These are phyloP conservation scores for Mechanitis mazaeus DNA, from an alignment of 2,888 invertebrate species.

Conservation along the genomic window DNA sequence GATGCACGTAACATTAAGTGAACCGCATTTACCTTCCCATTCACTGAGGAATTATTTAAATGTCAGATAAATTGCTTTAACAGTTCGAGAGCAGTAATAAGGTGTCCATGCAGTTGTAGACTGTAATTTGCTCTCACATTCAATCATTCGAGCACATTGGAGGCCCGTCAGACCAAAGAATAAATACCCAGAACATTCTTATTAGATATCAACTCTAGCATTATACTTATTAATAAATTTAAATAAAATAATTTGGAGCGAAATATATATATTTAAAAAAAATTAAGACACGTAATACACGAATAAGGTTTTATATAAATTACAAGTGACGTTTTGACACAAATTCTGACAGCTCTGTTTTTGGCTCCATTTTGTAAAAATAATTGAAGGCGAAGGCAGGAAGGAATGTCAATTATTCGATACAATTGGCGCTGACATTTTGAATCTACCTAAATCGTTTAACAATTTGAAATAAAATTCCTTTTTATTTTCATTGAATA, in stretches of 20 bases:
- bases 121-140: constrained; percentile 71
- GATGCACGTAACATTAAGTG: constrained; percentile 50
- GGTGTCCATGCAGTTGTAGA: constrained; percentile 57
- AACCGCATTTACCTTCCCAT: constrained; percentile 60
- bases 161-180: constrained; percentile 40
- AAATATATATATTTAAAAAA: too few relatives aligned
- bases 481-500: neutral
- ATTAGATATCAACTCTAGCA: neutral
- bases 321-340: too few relatives aligned
- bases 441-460: too few relatives aligned
- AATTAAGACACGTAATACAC: too few relatives aligned
- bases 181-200: constrained; percentile 21
- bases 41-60: constrained; percentile 71
- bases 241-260: too few relatives aligned
- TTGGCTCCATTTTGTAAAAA: too few relatives aligned
- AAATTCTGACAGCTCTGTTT: too few relatives aligned
- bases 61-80: constrained; percentile 75
- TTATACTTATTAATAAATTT: too few relatives aligned
- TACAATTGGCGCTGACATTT: too few relatives aligned
- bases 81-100: constrained; percentile 70
- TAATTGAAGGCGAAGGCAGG: too few relatives aligned
- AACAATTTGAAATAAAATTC: neutral
- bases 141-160: constrained; percentile 59
- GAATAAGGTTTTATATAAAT: too few relatives aligned
- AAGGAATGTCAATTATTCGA: too few relatives aligned